Base-by-base conservation (phyloP, 2,113 vertebrate genomes). In the Callionymus lyra region DNA sequence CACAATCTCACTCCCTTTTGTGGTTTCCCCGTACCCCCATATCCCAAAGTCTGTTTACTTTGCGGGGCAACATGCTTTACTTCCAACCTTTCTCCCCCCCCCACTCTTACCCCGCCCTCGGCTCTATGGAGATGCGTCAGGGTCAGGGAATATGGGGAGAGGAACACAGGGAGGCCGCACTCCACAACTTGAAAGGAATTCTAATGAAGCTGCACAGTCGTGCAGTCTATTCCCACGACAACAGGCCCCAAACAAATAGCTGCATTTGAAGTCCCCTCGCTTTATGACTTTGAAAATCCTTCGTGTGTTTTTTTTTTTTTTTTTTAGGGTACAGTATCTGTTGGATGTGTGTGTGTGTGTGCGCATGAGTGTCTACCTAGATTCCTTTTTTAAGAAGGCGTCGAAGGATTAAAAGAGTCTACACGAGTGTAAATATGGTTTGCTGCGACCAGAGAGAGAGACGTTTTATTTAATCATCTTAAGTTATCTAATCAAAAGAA, bases 221-320 rank as follows among this genome's bases (percentile, higher is more conserved):
- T 76, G 38, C 75, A 65, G 76, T 62, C 77, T 85, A 85, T 85
- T 85, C 84, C 84, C 85, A 78, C 69, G 83, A 83, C 82, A 84
- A 84, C 80, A 76, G 80, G 82, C 82, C 82, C 82, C 82, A 87
- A 86, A 87, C 84, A 86, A 87, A 87, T 85, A 85, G 81, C 76
- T 83, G 81, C 80, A 84, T 87, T 85, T 87, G 83, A 86, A 84
- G 84, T 87, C 81, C 82, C 81, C 73, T 84, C 80, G 74, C 79
- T 85, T 85, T 82, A 79, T 78, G 79, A 77, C 77, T 85, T 82
- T 74, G 74, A 83, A 85, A 86, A 77, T 68, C 52, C 69, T 62
- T 69, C 47, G 2, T 65, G 68, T 56, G 65, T 64, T 46, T 69
- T 60, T 41, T 43, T 53, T 76, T 68, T 63, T 72, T 76, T 70